Percentiles rank a stretch among this genome's conserved stretches.
Conservation (phyloP, 2,888 invertebrate genomes). For the Monochamus alternatus region DNA sequence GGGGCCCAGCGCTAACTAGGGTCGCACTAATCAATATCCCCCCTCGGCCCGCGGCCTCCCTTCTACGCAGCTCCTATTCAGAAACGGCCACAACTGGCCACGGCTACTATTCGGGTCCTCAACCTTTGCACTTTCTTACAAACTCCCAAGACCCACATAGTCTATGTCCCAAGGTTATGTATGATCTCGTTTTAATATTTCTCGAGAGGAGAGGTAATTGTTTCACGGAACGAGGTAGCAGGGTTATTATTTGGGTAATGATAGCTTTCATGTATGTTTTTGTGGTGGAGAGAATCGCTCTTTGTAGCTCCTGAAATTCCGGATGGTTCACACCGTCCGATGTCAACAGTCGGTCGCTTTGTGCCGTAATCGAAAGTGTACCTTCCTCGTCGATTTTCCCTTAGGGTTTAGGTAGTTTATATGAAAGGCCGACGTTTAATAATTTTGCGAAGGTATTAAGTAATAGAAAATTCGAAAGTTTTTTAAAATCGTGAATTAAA, state of each 20-base stretch:
- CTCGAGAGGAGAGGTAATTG: conserved; percentile 48
- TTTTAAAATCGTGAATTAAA: too few species aligned
- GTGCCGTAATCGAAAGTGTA: neutral
- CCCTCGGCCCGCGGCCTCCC: conserved; percentile 57
- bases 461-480: neutral
- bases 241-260: conserved; percentile 60
- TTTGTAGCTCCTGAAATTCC: neutral
- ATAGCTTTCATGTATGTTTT: conserved; percentile 57
- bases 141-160: conserved; percentile 23
- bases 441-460: neutral
- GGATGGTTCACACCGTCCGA: too few species aligned
- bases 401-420: neutral
- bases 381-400: neutral
- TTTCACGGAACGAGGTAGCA: conserved; percentile 58
- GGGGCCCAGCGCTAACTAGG: conserved; percentile 69
- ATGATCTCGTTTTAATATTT: conserved; percentile 52
- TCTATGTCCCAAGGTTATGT: conserved; percentile 48
- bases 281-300: conserved; percentile 26
- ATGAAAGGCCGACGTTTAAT: neutral
- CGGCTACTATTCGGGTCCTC: conserved; percentile 57
- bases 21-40: conserved; percentile 71
- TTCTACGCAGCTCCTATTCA: conserved; percentile 62
- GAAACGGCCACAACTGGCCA: conserved; percentile 59
- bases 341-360: neutral
- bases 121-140: conserved; percentile 57